Evolutionary conservation across 2,797 vertebrate species (phyloP).

Genomic region (Mormyrus proboscirostris): DNA sequence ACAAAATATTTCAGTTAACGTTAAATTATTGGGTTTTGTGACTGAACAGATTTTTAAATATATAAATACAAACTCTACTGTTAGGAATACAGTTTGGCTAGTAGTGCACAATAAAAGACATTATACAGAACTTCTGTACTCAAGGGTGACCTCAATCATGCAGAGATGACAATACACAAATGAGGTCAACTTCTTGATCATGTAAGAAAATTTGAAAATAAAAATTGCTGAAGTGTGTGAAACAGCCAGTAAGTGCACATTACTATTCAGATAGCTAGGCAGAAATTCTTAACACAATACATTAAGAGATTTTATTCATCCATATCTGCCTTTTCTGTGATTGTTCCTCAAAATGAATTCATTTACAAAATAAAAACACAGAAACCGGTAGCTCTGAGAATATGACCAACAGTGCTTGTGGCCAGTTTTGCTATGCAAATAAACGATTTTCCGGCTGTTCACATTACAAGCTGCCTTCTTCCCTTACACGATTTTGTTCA

Average conservation of each 20-base stretch:
- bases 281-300: not conserved
- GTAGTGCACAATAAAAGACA: not conserved
- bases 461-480: not conserved
- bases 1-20: not conserved
- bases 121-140: not conserved
- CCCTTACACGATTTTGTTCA: not conserved
- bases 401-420: not conserved
- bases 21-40: not conserved
- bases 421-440: not conserved
- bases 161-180: not conserved
- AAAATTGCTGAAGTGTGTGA: not conserved
- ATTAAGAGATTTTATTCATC: not conserved
- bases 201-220: not conserved
- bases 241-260: not conserved
- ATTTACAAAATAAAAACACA: not conserved
- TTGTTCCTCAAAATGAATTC: not conserved
- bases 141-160: not conserved
- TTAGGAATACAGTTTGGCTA: not conserved
- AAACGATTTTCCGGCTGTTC: not conserved
- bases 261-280: not conserved
- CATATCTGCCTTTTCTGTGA: not conserved
- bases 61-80: not conserved
- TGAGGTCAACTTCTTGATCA: not conserved
- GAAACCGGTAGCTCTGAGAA: not conserved
- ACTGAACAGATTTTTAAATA: not conserved